Evolutionary conservation across 2,888 invertebrate species (phyloP), one percentile per base, ranked within the genome.

Genomic region (Meganola albula): DNA sequence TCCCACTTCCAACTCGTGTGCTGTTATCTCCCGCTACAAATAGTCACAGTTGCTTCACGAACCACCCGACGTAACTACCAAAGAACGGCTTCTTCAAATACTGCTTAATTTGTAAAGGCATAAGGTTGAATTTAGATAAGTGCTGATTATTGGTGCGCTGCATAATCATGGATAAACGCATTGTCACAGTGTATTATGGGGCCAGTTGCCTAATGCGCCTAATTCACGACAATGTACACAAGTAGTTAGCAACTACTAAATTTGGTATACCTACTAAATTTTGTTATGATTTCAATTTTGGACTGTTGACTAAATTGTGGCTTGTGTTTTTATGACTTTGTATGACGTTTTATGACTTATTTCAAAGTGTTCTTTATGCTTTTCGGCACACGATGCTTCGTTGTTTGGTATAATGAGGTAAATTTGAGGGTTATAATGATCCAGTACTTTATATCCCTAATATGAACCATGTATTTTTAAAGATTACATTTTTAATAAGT

Each of bases 1-100:
- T 84, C 69, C 65, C 63, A 68, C 70, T 72, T 63, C 76, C 78
- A 69, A 76, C 79, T 80, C 74, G 74, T 77, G 65, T 68, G 74
- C 73, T 76, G 79, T 80, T 85, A 84, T 85, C 84, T 83, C 82
- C 74, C 68, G 72, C 82, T 82, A 78, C 84, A 83, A 83, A 84
- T 82, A 83, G 63, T 78, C 71, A 72, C 56, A 34, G 40, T 48
- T 48, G 30, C 27, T 34, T 34, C 44, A 56, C 48, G 44, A 28
- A 40, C 53, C 39, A 58, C 66, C 65, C 46, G 60, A 40, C 59
- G 35, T 49, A 69, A 69, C 51, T 33, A 10, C 6, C 4, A 7
- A 3, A 20, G n/a, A 9, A n/a, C n/a, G n/a, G n/a, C n/a, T n/a
- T 37, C 38, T 27, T 4, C 38, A 8, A 57, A 54, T 29, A 38